Base-by-base conservation (phyloP, 2,797 vertebrate species). In the Hybognathus amarus region DNA sequence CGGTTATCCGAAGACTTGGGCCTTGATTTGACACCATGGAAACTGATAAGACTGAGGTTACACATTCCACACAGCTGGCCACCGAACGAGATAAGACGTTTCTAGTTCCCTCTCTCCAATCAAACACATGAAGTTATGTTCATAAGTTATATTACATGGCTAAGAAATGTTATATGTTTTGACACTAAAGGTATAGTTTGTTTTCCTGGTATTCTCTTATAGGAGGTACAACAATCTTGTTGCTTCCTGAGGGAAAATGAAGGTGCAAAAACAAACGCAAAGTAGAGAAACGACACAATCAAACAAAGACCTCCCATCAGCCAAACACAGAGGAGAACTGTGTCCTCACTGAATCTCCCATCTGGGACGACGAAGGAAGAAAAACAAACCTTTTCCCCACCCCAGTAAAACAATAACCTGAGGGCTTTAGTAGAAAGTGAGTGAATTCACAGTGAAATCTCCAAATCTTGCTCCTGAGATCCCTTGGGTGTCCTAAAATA, bases 11-110 rank as follows among this genome's bases (percentile, higher is more conserved):
- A 68, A 86, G 89, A 87, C 87, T 75, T 36, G 8, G 47, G 89
- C 91, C 93, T 93, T 92, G 93, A 92, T 91, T 89, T 89, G 82
- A 89, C 81, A 87, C 90, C 85, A 89, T 84, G 89, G 87, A 89
- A 91, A 92, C 91, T 91, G 93, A 93, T 93, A 94, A 89, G 87
- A 90, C 86, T 90, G 89, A 89, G 87, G 87, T 86, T 86, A 83
- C 84, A 88, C 90, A 94, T 94, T 93, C 93, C 90, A 91, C 84
- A 69, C 85, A 83, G 86, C 88, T 89, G 88, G 90, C 90, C 90
- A 91, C 70, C 84, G 85, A 88, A 90, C 59, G 71, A 91, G 91
- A 94, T 93, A 93, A 91, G 91, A 84, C 74, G 13, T 68, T 69
- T 79, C 84, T 40, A 4, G 63, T 84, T 45, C n/a, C 11, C 18